Percentiles rank a stretch among this genome's conserved stretches.
Conservation (phyloP, 1,140 invertebrate genomes). For the Diprion similis region DNA sequence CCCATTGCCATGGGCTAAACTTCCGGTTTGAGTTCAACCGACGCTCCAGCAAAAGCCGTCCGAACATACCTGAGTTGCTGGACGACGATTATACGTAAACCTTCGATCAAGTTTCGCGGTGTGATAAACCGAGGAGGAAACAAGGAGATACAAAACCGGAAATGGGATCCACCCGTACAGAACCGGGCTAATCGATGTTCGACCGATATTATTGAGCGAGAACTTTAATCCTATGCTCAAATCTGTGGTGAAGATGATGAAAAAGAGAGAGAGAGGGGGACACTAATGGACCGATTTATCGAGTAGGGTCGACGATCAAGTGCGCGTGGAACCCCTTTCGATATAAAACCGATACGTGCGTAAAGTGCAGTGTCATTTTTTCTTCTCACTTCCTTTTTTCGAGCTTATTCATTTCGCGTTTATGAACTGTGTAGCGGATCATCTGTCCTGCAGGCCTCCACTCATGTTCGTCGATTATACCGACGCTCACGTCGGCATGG, state of each 20-base stretch:
- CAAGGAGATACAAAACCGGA: not conserved
- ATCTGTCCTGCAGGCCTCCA: conserved; percentile 37
- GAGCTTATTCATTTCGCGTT: too few relatives aligned
- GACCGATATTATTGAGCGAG: too few relatives aligned
- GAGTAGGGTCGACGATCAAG: not conserved
- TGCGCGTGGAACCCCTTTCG: not conserved
- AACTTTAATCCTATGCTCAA: too few relatives aligned
- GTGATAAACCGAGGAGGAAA: not conserved
- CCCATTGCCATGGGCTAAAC: conserved; percentile 4
- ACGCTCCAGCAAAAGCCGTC: not conserved
- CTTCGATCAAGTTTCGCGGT: not conserved
- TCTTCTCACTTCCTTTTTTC: too few relatives aligned
- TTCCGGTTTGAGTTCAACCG: not conserved
- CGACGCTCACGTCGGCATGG: conserved; percentile 60
- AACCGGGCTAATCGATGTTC: not conserved
- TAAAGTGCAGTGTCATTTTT: too few relatives aligned
- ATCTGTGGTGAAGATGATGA: too few relatives aligned
- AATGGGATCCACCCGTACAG: not conserved
- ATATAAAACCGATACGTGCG: too few relatives aligned
- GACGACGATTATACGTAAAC: too few relatives aligned
- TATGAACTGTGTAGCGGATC: not conserved
- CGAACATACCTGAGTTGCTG: too few relatives aligned
- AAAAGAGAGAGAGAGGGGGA: too few relatives aligned
- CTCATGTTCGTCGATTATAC: conserved; percentile 60
- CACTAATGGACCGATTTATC: not conserved